Conservation (phyloP, 2,797 vertebrate genomes). For the Rhinoraja longicauda region DNA sequence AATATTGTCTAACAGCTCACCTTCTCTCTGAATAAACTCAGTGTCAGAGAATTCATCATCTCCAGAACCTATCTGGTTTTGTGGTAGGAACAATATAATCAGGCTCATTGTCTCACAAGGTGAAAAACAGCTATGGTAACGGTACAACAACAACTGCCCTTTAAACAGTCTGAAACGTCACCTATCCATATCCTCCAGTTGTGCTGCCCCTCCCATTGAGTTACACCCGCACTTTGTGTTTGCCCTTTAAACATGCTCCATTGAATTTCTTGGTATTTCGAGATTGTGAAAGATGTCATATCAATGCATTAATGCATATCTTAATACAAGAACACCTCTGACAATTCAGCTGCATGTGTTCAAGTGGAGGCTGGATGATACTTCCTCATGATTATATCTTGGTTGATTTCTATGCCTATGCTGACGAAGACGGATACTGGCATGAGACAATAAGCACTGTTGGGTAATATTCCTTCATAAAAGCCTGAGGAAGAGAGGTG, state of each 20-base stretch:
- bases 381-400: not conserved
- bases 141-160: not conserved
- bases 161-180: not conserved
- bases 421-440: not conserved
- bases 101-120: not conserved
- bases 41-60: not conserved
- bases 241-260: not conserved
- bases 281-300: not conserved
- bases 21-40: not conserved
- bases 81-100: not conserved
- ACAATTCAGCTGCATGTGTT: not conserved
- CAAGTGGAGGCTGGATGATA: not conserved
- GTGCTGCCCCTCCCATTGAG: no score
- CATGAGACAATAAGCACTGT: not conserved
- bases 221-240: no score
- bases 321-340: not conserved
- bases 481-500: not conserved
- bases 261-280: not conserved
- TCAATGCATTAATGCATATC: not conserved
- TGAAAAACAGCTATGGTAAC: not conserved
- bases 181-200: no score
- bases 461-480: not conserved
- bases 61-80: not conserved
- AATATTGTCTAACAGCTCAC: not conserved
- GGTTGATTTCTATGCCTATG: not conserved